Percentiles rank a stretch among this genome's conserved stretches.
These are phyloP conservation scores for Seira musarum DNA, from an alignment of 2,888 invertebrate species.

Conservation along the genomic window DNA sequence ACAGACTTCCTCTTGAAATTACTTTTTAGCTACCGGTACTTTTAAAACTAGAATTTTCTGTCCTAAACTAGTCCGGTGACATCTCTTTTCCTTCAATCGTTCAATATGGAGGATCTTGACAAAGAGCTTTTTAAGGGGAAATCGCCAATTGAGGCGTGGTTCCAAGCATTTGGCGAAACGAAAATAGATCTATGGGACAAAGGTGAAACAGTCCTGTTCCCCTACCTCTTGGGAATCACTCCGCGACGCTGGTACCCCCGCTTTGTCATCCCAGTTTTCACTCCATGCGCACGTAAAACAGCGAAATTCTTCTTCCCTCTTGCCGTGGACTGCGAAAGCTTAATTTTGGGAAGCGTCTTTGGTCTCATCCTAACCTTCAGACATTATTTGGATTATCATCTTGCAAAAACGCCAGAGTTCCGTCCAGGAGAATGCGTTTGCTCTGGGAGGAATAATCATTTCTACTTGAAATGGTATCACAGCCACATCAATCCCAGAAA, in stretches of 20 bases:
- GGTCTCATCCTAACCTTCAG: constrained; percentile 14
- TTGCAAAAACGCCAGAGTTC: constrained; percentile 16
- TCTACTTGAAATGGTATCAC: constrained; percentile 7
- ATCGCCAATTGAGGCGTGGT: too few species aligned
- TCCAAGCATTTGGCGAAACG: too few species aligned
- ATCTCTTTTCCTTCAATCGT: too few species aligned
- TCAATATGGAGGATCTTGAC: too few species aligned
- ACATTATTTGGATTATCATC: constrained; percentile 23
- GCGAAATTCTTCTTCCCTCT: constrained; percentile 27
- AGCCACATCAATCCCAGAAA: constrained; percentile 25
- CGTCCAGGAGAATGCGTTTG: constrained; percentile 33
- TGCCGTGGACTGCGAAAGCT: constrained; percentile 29
- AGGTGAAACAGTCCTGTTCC: neutral
- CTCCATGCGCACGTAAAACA: neutral
- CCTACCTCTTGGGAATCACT: constrained; percentile 11
- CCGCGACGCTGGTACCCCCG: constrained; percentile 39
- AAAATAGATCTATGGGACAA: too few species aligned
- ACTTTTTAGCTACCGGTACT: too few species aligned
- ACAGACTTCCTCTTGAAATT: too few species aligned
- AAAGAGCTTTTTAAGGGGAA: too few species aligned
- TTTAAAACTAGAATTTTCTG: too few species aligned
- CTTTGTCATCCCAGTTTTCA: constrained; percentile 5
- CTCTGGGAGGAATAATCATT: constrained; percentile 25
- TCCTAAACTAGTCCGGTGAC: too few species aligned
- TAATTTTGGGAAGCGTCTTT: neutral